Percentiles rank a stretch among this genome's conserved stretches.
Conservation (phyloP, 2,797 vertebrate species). For the Sebastes elongatus region DNA sequence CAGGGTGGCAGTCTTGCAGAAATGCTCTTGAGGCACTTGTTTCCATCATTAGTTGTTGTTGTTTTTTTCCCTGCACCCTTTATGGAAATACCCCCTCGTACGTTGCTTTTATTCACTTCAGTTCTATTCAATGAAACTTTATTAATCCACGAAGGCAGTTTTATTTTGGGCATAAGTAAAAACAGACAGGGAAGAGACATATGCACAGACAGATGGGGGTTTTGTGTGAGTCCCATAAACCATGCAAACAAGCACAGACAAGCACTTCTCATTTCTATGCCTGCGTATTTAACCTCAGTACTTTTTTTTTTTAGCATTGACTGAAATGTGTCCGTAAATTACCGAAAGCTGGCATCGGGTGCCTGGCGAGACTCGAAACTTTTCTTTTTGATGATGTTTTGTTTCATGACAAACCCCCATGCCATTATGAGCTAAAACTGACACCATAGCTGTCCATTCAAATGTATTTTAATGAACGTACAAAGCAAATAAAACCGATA, state of each 20-base stretch:
- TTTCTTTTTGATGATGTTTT: neutral
- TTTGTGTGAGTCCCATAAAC: neutral
- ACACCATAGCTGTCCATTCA: too few species aligned
- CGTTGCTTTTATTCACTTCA: neutral
- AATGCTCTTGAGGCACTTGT: neutral
- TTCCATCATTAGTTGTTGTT: neutral
- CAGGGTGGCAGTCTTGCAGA: neutral
- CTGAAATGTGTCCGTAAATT: neutral
- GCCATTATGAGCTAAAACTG: too few species aligned
- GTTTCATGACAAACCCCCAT: neutral
- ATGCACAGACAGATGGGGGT: neutral
- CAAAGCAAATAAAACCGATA: neutral
- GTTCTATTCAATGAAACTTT: neutral
- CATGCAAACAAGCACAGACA: neutral
- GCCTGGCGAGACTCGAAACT: neutral
- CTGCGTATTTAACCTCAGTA: neutral
- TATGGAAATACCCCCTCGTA: neutral
- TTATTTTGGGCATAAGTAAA: neutral
- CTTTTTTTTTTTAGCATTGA: neutral
- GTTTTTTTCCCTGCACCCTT: neutral
- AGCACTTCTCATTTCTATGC: neutral
- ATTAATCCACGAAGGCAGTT: neutral
- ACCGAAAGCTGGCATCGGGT: neutral
- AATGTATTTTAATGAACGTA: neutral
- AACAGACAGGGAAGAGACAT: neutral